Conservation (phyloP, 2,888 invertebrate species). For the Loripinus fragilis region DNA sequence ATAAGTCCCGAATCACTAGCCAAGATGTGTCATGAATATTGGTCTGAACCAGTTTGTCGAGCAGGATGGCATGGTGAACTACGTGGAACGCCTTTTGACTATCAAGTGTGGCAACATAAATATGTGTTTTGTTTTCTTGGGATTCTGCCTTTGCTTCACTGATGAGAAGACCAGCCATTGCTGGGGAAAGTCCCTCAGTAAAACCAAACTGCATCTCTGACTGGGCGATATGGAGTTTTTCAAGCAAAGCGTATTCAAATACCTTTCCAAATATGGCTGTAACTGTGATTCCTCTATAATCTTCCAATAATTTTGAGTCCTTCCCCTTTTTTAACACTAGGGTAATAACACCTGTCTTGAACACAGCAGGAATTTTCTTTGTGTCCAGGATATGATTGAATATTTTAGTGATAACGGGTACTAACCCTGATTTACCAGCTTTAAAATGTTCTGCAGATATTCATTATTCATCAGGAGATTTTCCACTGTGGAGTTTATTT, state of each 20-base stretch:
- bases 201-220: background rate
- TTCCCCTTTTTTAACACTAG: background rate
- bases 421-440: background rate
- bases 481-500: background rate
- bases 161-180: background rate
- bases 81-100: background rate
- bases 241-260: background rate
- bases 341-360: background rate
- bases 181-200: background rate
- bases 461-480: background rate
- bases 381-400: background rate
- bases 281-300: conserved; percentile 5
- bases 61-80: background rate
- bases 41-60: background rate
- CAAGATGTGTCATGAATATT: background rate
- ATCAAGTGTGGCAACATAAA: background rate
- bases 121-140: background rate
- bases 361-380: background rate
- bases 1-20: background rate
- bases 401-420: background rate
- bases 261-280: background rate
- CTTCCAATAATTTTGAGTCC: background rate
- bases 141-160: background rate
- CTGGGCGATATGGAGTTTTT: background rate
- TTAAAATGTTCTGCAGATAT: background rate